A percentile compares a stretch with the other conserved stretches of the same genome.
phyloP scores from a whole-genome alignment of 2,888 invertebrate genomes.

The Hanleya hanleyi region DNA sequence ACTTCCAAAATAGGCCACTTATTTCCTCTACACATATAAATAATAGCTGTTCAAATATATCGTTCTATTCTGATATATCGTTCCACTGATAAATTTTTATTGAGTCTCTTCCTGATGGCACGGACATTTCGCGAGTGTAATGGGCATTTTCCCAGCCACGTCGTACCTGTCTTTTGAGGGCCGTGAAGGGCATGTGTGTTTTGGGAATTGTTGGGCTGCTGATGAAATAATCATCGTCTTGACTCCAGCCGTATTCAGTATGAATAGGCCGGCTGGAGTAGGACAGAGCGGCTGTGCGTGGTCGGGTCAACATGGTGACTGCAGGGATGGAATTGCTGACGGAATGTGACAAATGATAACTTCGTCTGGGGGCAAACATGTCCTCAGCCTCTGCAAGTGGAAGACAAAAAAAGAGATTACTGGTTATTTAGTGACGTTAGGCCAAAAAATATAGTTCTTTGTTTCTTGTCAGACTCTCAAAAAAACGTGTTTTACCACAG shows the following conservation, averaged over 20 bases:
- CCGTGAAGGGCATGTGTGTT: constrained; percentile 69
- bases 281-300: constrained; percentile 46
- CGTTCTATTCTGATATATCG: too few species aligned
- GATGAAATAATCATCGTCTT: constrained; percentile 55
- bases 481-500: too few species aligned
- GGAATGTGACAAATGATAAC: constrained; percentile 51
- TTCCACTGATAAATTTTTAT: constrained; percentile 67
- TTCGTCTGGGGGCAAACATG: neutral
- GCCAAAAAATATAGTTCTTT: too few species aligned
- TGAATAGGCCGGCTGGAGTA: constrained; percentile 53
- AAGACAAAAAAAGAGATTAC: neutral
- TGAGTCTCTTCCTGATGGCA: constrained; percentile 61
- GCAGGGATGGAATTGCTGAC: constrained; percentile 62
- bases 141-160: constrained; percentile 65
- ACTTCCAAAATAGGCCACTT: too few species aligned
- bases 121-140: constrained; percentile 65
- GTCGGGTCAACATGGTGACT: constrained; percentile 63
- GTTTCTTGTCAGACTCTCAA: too few species aligned
- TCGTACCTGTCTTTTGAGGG: constrained; percentile 55
- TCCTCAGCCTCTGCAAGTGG: neutral
- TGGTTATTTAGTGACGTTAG: too few species aligned
- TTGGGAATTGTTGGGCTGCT: constrained; percentile 65
- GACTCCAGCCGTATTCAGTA: constrained; percentile 50
- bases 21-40: too few species aligned
- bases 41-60: too few species aligned